Conservation (phyloP, 2,888 invertebrate species). For the Lepidochrysops patricia region DNA sequence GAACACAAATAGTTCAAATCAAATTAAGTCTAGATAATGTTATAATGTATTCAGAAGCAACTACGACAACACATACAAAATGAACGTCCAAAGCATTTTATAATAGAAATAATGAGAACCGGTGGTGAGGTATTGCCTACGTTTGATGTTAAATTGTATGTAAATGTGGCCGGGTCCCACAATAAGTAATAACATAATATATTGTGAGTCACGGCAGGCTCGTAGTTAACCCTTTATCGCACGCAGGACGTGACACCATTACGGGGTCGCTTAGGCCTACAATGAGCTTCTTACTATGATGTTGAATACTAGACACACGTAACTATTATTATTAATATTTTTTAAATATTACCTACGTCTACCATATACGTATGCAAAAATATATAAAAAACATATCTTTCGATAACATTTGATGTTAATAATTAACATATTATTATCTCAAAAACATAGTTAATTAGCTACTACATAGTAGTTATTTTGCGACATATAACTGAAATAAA, state of each 20-base stretch:
- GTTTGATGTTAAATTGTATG: slow-evolving; percentile 74
- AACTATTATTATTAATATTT: no score
- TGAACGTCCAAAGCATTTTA: slow-evolving; percentile 63
- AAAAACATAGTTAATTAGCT: no score
- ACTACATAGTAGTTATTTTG: no score
- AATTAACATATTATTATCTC: no score
- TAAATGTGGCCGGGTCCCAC: slow-evolving; percentile 70
- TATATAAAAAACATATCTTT: no score
- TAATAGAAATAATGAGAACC: slow-evolving; percentile 66
- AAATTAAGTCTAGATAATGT: not conserved
- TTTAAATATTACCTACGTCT: no score
- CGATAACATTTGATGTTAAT: no score
- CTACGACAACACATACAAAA: slow-evolving; percentile 45
- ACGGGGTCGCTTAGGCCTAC: slow-evolving; percentile 55
- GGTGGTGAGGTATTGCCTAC: slow-evolving; percentile 70
- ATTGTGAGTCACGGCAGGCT: slow-evolving; percentile 73
- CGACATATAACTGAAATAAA: no score
- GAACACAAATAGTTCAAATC: no score
- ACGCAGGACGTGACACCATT: slow-evolving; percentile 70
- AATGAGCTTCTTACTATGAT: slow-evolving; percentile 30
- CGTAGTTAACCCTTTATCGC: slow-evolving; percentile 75
- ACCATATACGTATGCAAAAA: no score
- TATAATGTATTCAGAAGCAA: slow-evolving; percentile 8
- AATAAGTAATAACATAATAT: slow-evolving; percentile 64
- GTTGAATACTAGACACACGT: not conserved